These are phyloP conservation scores for Armadillidium nasatum DNA, from an alignment of 1,140 invertebrate genomes.

Conservation along the genomic window DNA sequence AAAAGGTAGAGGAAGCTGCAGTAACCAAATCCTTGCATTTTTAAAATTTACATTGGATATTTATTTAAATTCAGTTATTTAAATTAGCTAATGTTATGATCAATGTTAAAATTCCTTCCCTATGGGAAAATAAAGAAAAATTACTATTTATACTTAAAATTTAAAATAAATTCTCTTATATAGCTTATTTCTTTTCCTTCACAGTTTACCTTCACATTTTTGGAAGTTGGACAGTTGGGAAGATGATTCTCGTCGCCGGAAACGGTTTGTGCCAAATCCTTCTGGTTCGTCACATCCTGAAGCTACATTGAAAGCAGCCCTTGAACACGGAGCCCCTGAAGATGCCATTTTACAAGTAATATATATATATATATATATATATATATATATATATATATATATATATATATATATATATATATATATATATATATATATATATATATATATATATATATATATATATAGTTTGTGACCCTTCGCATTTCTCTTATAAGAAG, in stretches of 20 bases:
- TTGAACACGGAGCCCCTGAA: conserved; percentile 82
- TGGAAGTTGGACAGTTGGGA: conserved; percentile 99
- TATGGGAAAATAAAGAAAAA: not conserved
- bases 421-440: not conserved
- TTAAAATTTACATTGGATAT: not conserved
- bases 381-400: conserved; percentile 12
- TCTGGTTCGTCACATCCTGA: conserved; percentile 86
- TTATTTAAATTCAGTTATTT: not conserved
- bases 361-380: too few relatives aligned
- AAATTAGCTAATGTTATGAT: not conserved
- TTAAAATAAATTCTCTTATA: not conserved
- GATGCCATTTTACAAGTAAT: conserved; percentile 85
- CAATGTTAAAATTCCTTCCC: not conserved
- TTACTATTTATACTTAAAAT: not conserved
- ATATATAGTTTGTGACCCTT: not conserved
- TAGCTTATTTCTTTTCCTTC: not conserved
- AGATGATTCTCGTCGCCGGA: conserved; percentile 90
- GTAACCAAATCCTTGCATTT: not conserved
- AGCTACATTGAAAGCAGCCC: conserved; percentile 79
- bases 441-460: not conserved
- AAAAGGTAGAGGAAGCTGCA: too few relatives aligned
- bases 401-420: not conserved
- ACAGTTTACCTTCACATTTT: conserved; percentile 61
- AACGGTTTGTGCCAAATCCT: conserved; percentile 92
- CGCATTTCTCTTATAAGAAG: too few relatives aligned